These are phyloP conservation scores for Zootoca vivipara DNA, from an alignment of 2,113 vertebrate genomes.

Conservation along the genomic window DNA sequence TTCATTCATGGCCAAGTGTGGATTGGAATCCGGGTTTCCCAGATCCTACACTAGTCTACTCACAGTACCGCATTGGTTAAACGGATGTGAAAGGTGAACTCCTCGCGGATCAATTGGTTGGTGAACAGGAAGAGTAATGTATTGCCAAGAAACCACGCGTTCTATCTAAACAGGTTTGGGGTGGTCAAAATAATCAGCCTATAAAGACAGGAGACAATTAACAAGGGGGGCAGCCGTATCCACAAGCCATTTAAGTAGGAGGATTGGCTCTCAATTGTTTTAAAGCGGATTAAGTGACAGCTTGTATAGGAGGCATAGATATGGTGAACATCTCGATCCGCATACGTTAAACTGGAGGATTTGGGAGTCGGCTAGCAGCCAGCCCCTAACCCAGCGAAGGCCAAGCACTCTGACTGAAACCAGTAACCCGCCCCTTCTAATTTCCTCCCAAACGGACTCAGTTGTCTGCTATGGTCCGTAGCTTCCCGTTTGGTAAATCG, in stretches of 20 bases:
- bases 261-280: not conserved
- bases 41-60: too few species aligned
- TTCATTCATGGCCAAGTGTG: too few species aligned
- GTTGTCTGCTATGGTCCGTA: too few species aligned
- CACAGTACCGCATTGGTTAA: too few species aligned
- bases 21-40: too few species aligned
- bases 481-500: not conserved
- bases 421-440: not conserved
- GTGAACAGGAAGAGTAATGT: not conserved
- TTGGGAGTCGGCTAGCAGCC: not conserved
- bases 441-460: not conserved
- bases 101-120: not conserved
- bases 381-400: not conserved
- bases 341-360: not conserved
- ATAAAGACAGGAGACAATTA: not conserved
- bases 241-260: not conserved
- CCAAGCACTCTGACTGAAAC: not conserved
- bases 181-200: not conserved
- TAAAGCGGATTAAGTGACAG: not conserved
- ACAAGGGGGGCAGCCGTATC: not conserved
- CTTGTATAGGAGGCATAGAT: not conserved
- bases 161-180: too few species aligned
- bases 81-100: not conserved
- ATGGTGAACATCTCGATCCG: too few species aligned
- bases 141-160: not conserved